Evolutionary conservation across 1,140 invertebrate genomes (phyloP).

Genomic region (Drosophila arawakana): DNA sequence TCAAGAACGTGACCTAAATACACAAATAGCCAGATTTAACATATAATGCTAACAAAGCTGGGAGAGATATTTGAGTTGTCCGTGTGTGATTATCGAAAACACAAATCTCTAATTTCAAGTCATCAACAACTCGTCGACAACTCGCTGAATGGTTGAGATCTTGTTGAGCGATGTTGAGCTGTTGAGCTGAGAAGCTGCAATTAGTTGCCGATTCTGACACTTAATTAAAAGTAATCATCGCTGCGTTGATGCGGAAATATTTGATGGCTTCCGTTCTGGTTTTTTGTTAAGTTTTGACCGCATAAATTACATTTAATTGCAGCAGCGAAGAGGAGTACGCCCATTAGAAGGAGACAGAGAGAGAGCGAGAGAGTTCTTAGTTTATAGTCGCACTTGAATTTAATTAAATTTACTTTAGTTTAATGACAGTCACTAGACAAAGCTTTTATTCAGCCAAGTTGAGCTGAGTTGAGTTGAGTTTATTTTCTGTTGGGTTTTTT

Average conservation of each 20-base stretch:
- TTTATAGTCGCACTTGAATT: constrained; percentile 47
- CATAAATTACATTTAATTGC: constrained; percentile 60
- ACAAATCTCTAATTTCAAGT: constrained; percentile 26
- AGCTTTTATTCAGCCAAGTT: not conserved
- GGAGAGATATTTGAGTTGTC: constrained; percentile 25
- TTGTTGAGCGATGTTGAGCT: constrained; percentile 1
- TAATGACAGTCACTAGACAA: constrained; percentile 16
- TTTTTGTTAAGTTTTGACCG: constrained; percentile 20
- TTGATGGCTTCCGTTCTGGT: constrained; percentile 74
- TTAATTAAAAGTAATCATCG: constrained; percentile 65
- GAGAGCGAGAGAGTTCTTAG: not conserved
- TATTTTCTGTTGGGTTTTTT: constrained; percentile 14
- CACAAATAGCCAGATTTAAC: constrained; percentile 61
- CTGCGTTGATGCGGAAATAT: constrained; percentile 53
- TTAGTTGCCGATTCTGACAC: constrained; percentile 53
- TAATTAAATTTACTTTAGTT: constrained; percentile 39
- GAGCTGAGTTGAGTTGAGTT: not conserved
- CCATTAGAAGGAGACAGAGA: constrained; percentile 29
- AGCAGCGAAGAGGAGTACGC: constrained; percentile 9
- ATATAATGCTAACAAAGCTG: constrained; percentile 39
- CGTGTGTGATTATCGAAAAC: constrained; percentile 31
- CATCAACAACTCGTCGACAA: constrained; percentile 14
- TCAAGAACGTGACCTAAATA: constrained; percentile 78
- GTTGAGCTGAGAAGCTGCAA: constrained; percentile 29
- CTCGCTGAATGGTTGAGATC: constrained; percentile 8